Evolutionary conservation across 2,113 vertebrate species (phyloP), one percentile per base, ranked within the genome.

Genomic region (Cyrtonyx montezumae): DNA sequence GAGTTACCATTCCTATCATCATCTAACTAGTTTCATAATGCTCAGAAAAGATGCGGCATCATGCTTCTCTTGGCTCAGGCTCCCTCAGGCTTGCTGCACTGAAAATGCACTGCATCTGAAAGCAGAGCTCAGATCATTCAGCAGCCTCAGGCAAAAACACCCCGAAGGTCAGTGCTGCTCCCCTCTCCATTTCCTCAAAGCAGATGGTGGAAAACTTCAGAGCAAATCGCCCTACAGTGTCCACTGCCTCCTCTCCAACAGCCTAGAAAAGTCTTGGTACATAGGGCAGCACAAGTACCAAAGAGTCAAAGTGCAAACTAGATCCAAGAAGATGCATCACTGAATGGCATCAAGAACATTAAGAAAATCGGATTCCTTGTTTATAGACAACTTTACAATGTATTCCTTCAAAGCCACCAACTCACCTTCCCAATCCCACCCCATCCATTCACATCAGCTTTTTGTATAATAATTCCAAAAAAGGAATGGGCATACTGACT

Each of bases 181-280:
- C 51, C 71, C 79, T 79, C 88, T 94, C 75, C 59, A 49, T 75
- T 95, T 93, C 76, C 89, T 92, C 76, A 93, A 96, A 92, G 87
- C 91, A 95, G 91, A 96, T 94, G 94, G 93, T 89, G 79, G 87
- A 63, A 93, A 91, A 85, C 71, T 55, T 95, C 70, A 65, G 75
- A 94, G 84, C 77, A 73, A 94, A 93, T 66, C 49, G 55, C 84
- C 84, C 80, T 45, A 73, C 9, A 5, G 86, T 0, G 0, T 67
- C 66, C 58, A 79, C 76, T 63, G 67, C 87, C 79, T 58, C 77
- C 82, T 66, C 78, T 77, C 91, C 79, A 81, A 91, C 80, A 92
- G 87, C 71, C 5, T 12, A 79, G 88, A 73, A 86, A 82, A 83
- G 65, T 66, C 85, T 30, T 43, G 1, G 7, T 53, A 78, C 67